Evolutionary conservation across 2,888 invertebrate genomes (phyloP), one percentile per base, ranked within the genome.

Genomic region (Drosophila algonquin): DNA sequence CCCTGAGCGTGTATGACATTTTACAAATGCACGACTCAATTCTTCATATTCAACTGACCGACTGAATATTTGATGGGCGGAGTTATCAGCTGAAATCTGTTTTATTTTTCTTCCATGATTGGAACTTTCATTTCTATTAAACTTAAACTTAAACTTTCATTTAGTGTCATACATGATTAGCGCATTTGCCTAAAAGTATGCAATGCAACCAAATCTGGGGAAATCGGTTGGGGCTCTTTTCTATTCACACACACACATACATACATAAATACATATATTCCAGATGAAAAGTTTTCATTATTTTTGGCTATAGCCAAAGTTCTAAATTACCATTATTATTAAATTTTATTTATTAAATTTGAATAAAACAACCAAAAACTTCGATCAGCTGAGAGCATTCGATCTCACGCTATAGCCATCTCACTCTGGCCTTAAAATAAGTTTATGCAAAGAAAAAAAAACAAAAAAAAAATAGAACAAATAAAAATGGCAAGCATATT

Each of bases 381-480:
- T 35, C 35, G 12, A 35, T 12, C 32, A 32, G 32, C 32, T 32
- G 32, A 32, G 32, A 35, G 35, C 35, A 32, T 32, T 32, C 35
- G 35, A 55, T 55, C 55, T 55, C 40, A n/a, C 12, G n/a, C 21
- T 27, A 45, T 24, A 27, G 14, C 24, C 40, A 24, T 24, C 48
- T 32, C 44, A 47, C 24, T 35, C 24, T 50, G 10, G 53, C 40
- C 18, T 7, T n/a, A 7, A 68, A 68, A 68, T 68, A 68, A 69
- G 67, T 79, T 63, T 74, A 81, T 81, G 82, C 77, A 72, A 27
- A 80, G 75, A 73, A 75, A 54, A 69, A 69, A 62, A 76, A 65
- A 21, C 21, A 21, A 21, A 21, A 21, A 21, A 21, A 21, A 56
- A 73, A 58, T 63, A 62, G 63, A 72, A 70, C 56, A 71, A 71